phyloP scores from a whole-genome alignment of 2,797 vertebrate genomes.

The Craterocephalus amniculus region DNA sequence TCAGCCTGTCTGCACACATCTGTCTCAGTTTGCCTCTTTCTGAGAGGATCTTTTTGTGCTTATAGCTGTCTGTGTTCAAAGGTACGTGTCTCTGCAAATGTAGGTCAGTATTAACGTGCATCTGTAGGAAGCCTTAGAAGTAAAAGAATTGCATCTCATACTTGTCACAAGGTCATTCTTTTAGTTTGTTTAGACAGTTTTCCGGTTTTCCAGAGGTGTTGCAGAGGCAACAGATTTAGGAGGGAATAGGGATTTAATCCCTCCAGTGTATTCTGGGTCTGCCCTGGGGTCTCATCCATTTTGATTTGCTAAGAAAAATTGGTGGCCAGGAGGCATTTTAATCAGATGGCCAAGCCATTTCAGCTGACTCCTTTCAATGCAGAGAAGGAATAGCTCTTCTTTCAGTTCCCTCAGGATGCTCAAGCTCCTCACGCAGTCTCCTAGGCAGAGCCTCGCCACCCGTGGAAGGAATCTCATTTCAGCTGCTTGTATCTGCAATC shows the following conservation, averaged over 20 bases:
- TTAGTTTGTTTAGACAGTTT: background rate
- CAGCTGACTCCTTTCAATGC: background rate
- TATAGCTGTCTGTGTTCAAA: constrained; percentile 23
- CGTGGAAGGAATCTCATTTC: background rate
- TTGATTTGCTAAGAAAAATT: no score
- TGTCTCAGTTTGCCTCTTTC: constrained; percentile 38
- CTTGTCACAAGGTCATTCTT: constrained; percentile 15
- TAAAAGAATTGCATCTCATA: constrained; percentile 22
- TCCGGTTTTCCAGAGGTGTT: background rate
- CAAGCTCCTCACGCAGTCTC: background rate
- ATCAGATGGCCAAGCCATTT: background rate
- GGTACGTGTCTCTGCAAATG: constrained; percentile 20
- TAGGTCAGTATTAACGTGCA: constrained; percentile 23
- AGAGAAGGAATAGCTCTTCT: background rate
- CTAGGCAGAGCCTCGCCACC: background rate
- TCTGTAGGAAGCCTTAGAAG: background rate
- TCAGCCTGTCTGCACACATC: constrained; percentile 29
- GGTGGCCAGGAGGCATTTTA: background rate
- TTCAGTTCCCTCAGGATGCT: background rate
- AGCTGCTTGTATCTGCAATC: background rate
- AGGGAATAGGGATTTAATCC: background rate
- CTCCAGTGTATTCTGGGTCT: background rate
- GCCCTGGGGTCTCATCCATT: background rate
- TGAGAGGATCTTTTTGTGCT: constrained; percentile 27
- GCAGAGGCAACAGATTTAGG: background rate